Evolutionary conservation across 2,888 invertebrate species (phyloP), one percentile per base, ranked within the genome.

Genomic region (Tethea ocularis): DNA sequence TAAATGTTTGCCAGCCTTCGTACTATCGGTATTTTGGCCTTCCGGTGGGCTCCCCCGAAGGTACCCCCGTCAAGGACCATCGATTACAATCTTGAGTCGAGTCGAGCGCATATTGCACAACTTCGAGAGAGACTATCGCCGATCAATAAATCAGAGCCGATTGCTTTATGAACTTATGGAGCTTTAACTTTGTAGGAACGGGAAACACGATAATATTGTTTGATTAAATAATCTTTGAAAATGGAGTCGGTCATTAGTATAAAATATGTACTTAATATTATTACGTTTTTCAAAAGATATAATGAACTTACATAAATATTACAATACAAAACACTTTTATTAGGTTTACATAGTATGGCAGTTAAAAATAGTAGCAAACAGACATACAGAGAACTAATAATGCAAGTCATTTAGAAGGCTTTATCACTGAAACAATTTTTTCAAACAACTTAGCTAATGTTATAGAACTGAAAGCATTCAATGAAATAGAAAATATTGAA

Each of bases 81-180:
- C 88, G 88, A 90, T 86, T 86, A 78, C 80, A 78, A 87, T 87
- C 86, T 87, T 66, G 75, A 79, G 71, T 75, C 69, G 72, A 77
- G 75, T 76, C 75, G 77, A 74, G 72, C 84, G 83, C 83, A 87
- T 89, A 89, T 89, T 90, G 89, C 88, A 87, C 87, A 89, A 89
- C 81, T 87, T 87, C 71, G 73, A 51, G 56, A 52, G 71, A 75
- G 77, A 78, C 73, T 77, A 77, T 77, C 65, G 71, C 66, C 74
- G 75, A 88, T 84, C 85, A 78, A 87, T 86, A 83, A 85, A 83
- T 84, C 77, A 78, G 69, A 61, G 70, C 70, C 78, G 72, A 78
- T 79, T 72, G 73, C 74, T 78, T 79, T 77, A 77, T 73, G 64
- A 70, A 75, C 72, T 75, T 72, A 76, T 73, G 68, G 67, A 20